phyloP scores from a whole-genome alignment of 2,888 invertebrate species.

The Xestia xanthographa region DNA sequence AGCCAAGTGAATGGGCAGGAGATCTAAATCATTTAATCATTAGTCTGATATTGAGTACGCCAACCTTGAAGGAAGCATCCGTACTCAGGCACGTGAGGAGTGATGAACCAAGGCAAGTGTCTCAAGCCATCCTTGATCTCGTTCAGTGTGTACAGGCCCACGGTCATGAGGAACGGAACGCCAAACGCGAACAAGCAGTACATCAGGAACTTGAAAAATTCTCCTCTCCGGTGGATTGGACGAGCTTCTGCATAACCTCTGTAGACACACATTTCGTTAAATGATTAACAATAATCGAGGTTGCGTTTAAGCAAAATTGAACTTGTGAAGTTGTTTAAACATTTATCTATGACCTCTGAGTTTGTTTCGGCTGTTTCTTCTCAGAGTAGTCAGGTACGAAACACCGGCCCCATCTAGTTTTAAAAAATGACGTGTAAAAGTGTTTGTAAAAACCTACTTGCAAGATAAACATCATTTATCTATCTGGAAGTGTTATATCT shows the following conservation, averaged over 20 bases:
- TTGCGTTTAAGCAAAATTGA: neutral
- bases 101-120: constrained; percentile 79
- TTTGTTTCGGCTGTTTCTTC: too few relatives aligned
- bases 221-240: constrained; percentile 83
- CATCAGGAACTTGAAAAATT: constrained; percentile 81
- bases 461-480: too few relatives aligned
- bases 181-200: constrained; percentile 84
- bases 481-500: neutral
- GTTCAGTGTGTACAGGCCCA: constrained; percentile 71
- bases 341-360: too few relatives aligned
- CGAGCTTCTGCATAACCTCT: constrained; percentile 87
- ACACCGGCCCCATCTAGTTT: too few relatives aligned
- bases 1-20: neutral
- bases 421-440: too few relatives aligned
- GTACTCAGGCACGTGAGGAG: constrained; percentile 73
- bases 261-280: constrained; percentile 44
- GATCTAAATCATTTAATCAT: neutral
- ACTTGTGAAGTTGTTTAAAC: neutral
- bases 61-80: constrained; percentile 83
- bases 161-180: constrained; percentile 77
- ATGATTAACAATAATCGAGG: neutral
- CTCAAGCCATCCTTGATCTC: constrained; percentile 59
- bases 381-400: too few relatives aligned
- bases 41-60: neutral
- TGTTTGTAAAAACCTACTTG: too few relatives aligned